Conservation (phyloP, 2,888 invertebrate species). For the Heliconius aoede region DNA sequence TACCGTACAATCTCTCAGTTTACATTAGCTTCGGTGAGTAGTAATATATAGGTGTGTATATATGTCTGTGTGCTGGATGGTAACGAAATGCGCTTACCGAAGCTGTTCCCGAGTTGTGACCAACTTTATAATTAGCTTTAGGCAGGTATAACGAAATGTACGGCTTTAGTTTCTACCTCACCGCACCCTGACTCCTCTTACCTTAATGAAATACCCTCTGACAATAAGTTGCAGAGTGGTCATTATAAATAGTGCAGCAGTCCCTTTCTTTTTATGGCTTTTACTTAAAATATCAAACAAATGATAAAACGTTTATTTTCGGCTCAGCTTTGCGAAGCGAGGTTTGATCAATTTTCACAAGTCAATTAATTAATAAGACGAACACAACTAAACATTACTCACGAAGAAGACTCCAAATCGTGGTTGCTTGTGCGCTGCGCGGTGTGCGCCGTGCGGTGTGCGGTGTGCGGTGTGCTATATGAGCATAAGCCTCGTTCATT, state of each 20-base stretch:
- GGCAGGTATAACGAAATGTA: constrained; percentile 7
- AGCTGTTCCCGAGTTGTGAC: constrained; percentile 28
- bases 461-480: constrained; percentile 34
- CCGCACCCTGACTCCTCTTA: background rate
- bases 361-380: constrained; percentile 17
- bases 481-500: too few species aligned
- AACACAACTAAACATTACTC: constrained; percentile 3
- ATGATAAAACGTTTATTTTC: background rate
- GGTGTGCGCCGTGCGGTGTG: constrained; percentile 33
- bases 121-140: constrained; percentile 38
- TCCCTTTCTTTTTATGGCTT: background rate
- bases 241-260: background rate
- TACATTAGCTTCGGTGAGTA: background rate
- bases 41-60: background rate
- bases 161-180: background rate
- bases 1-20: background rate
- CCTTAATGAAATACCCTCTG: background rate
- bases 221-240: background rate
- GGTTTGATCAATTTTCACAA: background rate
- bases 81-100: constrained; percentile 19
- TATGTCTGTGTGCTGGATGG: background rate
- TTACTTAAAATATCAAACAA: background rate
- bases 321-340: background rate
- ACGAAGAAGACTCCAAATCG: background rate
- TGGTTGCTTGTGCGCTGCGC: background rate